These are phyloP conservation scores for Spodoptera litura DNA, from an alignment of 1,140 invertebrate genomes.

Conservation along the genomic window DNA sequence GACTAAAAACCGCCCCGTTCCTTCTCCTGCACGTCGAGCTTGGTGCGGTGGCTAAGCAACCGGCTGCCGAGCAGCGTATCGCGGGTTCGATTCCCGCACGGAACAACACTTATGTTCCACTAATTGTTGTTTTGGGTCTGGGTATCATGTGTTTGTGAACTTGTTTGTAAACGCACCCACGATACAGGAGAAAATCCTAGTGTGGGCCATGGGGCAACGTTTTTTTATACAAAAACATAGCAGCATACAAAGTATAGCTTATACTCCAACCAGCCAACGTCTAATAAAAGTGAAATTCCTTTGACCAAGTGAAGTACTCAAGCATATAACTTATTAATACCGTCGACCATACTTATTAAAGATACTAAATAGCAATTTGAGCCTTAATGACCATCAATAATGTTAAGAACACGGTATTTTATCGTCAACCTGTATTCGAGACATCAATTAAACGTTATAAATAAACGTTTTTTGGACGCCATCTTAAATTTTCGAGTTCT, in stretches of 20 bases:
- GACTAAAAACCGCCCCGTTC: no score
- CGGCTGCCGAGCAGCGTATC: no score
- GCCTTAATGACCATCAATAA: conserved; percentile 45
- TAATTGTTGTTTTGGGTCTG: no score
- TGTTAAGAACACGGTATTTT: conserved; percentile 13
- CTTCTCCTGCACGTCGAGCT: no score
- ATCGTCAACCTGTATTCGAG: neutral
- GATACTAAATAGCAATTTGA: conserved; percentile 47
- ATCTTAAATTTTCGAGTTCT: conserved; percentile 2
- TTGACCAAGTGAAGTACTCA: neutral
- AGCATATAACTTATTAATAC: conserved; percentile 10
- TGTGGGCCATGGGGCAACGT: no score
- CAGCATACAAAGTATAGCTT: neutral
- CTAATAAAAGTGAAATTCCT: conserved; percentile 20
- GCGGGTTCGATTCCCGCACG: no score
- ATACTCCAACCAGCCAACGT: neutral
- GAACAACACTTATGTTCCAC: no score
- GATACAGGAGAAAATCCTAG: no score
- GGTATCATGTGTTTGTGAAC: no score
- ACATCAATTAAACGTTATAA: conserved; percentile 40
- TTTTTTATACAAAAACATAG: no score
- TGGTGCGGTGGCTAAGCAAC: no score
- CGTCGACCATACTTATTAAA: conserved; percentile 39
- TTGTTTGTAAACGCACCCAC: no score
- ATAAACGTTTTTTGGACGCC: conserved; percentile 25